phyloP scores from a whole-genome alignment of 2,113 vertebrate genomes.

The Plecotus auritus region DNA sequence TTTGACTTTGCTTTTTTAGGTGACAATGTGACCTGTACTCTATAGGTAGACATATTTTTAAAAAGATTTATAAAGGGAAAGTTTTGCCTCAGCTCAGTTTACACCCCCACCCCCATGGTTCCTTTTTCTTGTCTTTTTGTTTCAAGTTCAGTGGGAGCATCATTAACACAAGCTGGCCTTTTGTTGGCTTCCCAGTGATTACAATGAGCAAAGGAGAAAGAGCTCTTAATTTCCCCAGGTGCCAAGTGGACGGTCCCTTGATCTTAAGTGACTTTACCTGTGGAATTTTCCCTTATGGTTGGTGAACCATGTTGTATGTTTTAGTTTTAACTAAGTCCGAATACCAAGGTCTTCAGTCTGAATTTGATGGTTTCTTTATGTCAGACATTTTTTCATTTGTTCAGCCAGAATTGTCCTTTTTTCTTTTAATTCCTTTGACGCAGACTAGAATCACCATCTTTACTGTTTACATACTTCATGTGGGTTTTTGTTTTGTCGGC shows the following conservation, averaged over 20 bases:
- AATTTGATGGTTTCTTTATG: neutral
- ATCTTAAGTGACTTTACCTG: conserved; percentile 13
- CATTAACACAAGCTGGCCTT: neutral
- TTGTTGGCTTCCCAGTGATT: conserved; percentile 39
- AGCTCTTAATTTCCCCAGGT: conserved; percentile 59
- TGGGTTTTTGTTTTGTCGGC: neutral
- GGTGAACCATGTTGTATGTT: neutral
- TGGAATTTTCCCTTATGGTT: neutral
- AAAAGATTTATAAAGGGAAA: neutral
- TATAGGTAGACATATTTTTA: neutral
- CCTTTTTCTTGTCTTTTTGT: neutral
- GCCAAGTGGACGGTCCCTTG: conserved; percentile 11
- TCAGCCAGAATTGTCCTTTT: neutral
- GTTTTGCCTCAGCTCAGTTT: neutral
- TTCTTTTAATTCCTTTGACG: neutral
- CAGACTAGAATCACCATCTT: neutral
- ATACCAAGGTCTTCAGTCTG: neutral
- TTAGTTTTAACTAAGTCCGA: conserved; percentile 8
- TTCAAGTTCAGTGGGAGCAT: conserved; percentile 16
- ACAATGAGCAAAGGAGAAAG: conserved; percentile 44
- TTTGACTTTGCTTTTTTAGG: neutral
- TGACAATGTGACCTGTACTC: neutral
- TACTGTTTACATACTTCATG: neutral
- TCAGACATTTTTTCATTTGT: neutral
- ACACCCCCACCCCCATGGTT: neutral